Base-by-base conservation (phyloP, 2,113 vertebrate genomes). In the Chaetodon trifascialis region DNA sequence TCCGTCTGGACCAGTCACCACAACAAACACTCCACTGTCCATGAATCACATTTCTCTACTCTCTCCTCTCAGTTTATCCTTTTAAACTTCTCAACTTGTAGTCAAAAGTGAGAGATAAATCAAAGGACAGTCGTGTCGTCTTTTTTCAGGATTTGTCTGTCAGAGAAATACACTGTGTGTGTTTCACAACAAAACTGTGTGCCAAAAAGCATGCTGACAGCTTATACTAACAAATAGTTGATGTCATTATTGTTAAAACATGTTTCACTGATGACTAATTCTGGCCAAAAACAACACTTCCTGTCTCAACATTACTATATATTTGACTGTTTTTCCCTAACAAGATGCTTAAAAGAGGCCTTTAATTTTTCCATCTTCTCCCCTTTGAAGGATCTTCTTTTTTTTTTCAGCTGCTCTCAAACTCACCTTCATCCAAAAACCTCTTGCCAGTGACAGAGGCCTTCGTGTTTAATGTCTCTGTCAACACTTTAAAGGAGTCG, bases 381-480 rank as follows among this genome's bases (percentile, higher is more conserved):
- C 40, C 46, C 71, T 67, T 72, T 54, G 40, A 59, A 16, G 11
- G 67, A 59, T 62, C 10, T 16, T 76, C 34, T 59, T 55, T 12
- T 55, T 49, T 65, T 36, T 64, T 68, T 11, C 42, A 10, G 2
- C 36, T 7, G 0, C 70, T 44, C 34, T 80, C 34, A 80, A 73
- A 72, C 76, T 73, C 9, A 14, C 55, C 78, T 80, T 76, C 25
- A 8, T 84, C 65, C 69, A 47, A n/a, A 79, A 78, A 56, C 38
- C 40, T 81, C 44, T 87, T 52, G 40, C 75, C 76, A 54, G 79
- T 80, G 83, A 91, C 73, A 64, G 72, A 86, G 76, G 80, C 52
- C 85, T 80, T 82, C 38, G 66, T 91, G 85, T 92, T 92, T 89
- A 93, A 93, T 86, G 90, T 90, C 86, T 91, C 89, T 88, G 89